Conservation (phyloP, 1,140 invertebrate species). For the Saccostrea cuccullata region DNA sequence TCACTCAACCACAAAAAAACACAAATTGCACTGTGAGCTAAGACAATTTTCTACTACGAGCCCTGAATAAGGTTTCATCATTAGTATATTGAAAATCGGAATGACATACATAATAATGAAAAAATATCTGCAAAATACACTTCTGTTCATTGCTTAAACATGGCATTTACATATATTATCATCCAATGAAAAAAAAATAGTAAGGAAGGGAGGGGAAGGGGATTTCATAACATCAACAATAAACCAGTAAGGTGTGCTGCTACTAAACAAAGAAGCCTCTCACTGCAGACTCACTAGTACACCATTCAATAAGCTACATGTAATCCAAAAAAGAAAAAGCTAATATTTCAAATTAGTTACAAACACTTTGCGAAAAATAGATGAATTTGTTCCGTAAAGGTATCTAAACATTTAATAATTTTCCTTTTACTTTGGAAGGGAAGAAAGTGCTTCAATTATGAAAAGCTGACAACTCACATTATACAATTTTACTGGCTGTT, state of each 20-base stretch:
- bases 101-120: constrained; percentile 34
- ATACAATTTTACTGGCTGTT: neutral
- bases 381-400: neutral
- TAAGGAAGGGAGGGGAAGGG: neutral
- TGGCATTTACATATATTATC: constrained; percentile 13
- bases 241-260: constrained; percentile 13
- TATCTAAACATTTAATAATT: neutral
- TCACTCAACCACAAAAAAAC: constrained; percentile 23
- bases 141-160: constrained; percentile 33
- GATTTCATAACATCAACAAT: constrained; percentile 29
- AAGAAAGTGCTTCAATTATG: neutral
- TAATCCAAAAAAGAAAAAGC: neutral
- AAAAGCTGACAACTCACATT: neutral
- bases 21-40: constrained; percentile 36
- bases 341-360: neutral
- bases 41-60: constrained; percentile 24
- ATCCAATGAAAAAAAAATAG: neutral
- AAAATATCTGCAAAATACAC: constrained; percentile 36
- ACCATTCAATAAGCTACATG: no score
- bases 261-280: neutral
- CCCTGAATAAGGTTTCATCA: constrained; percentile 37
- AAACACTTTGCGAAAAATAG: neutral
- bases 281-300: neutral
- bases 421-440: neutral
- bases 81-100: constrained; percentile 35